Percentiles rank a stretch among this genome's conserved stretches.
phyloP scores from a whole-genome alignment of 2,888 invertebrate species.

The Iphiclides podalirius region DNA sequence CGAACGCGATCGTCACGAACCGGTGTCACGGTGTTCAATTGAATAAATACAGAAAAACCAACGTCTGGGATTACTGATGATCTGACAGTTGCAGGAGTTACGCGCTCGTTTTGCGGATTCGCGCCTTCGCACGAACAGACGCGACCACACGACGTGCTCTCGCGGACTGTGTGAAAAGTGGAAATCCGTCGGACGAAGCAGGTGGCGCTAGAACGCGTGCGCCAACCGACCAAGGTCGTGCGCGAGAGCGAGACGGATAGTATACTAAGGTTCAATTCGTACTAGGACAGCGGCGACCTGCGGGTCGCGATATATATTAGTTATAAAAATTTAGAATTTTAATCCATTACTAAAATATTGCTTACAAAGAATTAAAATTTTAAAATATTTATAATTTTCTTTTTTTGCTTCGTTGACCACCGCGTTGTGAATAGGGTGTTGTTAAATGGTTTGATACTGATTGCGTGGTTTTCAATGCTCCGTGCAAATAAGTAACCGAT shows the following conservation, averaged over 20 bases:
- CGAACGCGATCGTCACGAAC: neutral
- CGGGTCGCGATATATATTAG: too few species aligned
- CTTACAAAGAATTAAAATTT: too few species aligned
- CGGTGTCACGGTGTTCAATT: neutral
- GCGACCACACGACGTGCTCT: conserved; percentile 42
- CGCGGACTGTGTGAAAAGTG: conserved; percentile 53
- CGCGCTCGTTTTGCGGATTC: conserved; percentile 10
- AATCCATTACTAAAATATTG: too few species aligned
- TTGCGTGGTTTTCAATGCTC: too few species aligned
- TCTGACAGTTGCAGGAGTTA: conserved; percentile 11
- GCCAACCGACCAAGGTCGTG: conserved; percentile 56
- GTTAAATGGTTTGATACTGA: too few species aligned
- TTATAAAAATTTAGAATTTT: too few species aligned
- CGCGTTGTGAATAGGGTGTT: too few species aligned
- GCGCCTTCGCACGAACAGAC: conserved; percentile 21
- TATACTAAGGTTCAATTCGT: neutral
- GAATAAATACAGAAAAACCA: conserved; percentile 12
- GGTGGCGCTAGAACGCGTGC: conserved; percentile 33
- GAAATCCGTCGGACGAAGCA: conserved; percentile 40
- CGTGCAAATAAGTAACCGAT: too few species aligned
- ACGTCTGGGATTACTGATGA: conserved; percentile 5
- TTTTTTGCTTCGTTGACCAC: too few species aligned
- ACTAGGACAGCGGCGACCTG: too few species aligned
- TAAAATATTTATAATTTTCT: too few species aligned
- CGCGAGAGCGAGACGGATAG: conserved; percentile 31